Evolutionary conservation across 2,888 invertebrate species (phyloP).

Genomic region (Hoplodrina blanda): DNA sequence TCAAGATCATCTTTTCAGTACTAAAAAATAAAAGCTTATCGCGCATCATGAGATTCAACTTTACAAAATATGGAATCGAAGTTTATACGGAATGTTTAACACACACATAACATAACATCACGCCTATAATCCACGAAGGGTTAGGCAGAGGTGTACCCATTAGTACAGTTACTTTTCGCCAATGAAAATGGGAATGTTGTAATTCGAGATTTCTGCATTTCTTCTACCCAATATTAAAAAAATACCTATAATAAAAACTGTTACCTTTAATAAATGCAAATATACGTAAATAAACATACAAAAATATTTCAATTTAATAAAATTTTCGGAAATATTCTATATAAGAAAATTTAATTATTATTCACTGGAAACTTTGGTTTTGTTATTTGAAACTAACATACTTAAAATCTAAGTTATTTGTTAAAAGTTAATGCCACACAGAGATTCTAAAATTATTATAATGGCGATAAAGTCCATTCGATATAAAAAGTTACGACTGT

Average conservation of each 20-base stretch:
- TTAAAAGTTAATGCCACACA: slow-evolving; percentile 47
- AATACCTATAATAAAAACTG: slow-evolving; percentile 18
- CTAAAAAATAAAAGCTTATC: not conserved
- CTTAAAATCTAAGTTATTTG: slow-evolving; percentile 57
- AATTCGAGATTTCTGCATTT: slow-evolving; percentile 6
- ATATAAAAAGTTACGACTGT: slow-evolving; percentile 23
- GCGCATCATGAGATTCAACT: not conserved
- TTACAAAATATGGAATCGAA: not conserved
- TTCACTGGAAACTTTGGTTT: slow-evolving; percentile 74
- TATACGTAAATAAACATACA: slow-evolving; percentile 35
- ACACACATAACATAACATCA: too few relatives aligned
- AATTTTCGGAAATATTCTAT: slow-evolving; percentile 42
- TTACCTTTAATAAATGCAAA: slow-evolving; percentile 52
- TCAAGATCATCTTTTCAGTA: not conserved
- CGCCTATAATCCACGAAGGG: too few relatives aligned
- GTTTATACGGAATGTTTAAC: slow-evolving; percentile 4
- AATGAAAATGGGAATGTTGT: slow-evolving; percentile 4
- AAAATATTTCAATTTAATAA: slow-evolving; percentile 32
- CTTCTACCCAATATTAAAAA: slow-evolving; percentile 25
- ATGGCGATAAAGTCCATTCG: slow-evolving; percentile 30
- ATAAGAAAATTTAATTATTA: slow-evolving; percentile 13
- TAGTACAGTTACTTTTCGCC: too few relatives aligned
- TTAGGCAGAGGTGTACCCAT: too few relatives aligned
- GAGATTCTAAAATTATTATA: slow-evolving; percentile 60
- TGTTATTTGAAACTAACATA: slow-evolving; percentile 64